Percentiles rank a stretch among this genome's conserved stretches.
Conservation (phyloP, 2,797 vertebrate species). For the Muraenolepis orangiensis region DNA sequence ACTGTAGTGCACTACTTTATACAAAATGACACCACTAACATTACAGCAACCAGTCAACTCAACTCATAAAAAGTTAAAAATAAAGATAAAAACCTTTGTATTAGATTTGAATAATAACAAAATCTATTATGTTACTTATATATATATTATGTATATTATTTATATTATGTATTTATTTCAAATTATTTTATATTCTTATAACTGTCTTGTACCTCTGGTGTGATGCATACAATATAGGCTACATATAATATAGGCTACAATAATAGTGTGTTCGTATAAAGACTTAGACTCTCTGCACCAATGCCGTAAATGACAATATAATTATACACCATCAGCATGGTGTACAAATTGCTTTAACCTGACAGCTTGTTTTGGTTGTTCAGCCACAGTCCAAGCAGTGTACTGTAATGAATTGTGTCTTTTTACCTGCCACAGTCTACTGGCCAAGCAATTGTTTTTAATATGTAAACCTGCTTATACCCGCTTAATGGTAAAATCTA, state of each 20-base stretch:
- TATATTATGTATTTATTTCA: too few relatives aligned
- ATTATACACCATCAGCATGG: background rate
- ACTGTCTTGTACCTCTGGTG: background rate
- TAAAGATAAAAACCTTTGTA: constrained; percentile 1
- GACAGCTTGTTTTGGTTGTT: too few relatives aligned
- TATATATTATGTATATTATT: too few relatives aligned
- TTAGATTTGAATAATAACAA: background rate
- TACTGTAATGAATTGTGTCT: too few relatives aligned
- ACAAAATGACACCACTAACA: background rate
- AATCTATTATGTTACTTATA: too few relatives aligned
- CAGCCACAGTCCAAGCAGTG: too few relatives aligned
- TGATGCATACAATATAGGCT: background rate
- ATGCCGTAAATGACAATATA: background rate
- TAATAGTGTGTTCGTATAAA: too few relatives aligned
- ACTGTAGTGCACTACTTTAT: background rate
- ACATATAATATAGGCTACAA: too few relatives aligned
- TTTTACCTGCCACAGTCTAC: too few relatives aligned
- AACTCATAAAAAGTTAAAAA: constrained; percentile 39
- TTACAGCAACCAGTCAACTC: background rate
- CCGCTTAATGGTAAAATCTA: too few relatives aligned
- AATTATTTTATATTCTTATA: constrained; percentile 3
- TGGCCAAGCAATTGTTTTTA: too few relatives aligned
- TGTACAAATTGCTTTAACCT: background rate
- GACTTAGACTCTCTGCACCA: background rate
- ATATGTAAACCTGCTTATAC: too few relatives aligned